Percentiles rank a stretch among this genome's conserved stretches.
Evolutionary conservation across 1,140 invertebrate genomes (phyloP).

Genomic region (Parasteatoda tepidariorum): DNA sequence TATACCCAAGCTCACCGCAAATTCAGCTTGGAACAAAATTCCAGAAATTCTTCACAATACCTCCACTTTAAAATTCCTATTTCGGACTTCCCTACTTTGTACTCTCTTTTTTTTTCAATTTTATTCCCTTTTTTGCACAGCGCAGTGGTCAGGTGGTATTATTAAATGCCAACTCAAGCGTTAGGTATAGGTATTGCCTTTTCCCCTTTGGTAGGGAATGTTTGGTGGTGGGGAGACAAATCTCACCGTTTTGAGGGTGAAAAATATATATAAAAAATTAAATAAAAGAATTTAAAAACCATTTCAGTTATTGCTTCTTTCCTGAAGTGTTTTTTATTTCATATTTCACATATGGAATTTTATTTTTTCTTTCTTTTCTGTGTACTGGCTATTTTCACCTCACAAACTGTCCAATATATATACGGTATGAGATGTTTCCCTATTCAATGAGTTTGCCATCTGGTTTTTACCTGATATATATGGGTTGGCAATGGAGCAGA

Average conservation of each 20-base stretch:
- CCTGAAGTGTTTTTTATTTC: not conserved
- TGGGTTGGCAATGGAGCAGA: not conserved
- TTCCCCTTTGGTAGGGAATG: too few species aligned
- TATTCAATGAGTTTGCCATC: constrained; percentile 56
- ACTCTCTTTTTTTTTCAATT: constrained; percentile 39
- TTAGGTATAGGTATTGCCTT: constrained; percentile 27
- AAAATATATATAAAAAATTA: constrained; percentile 44
- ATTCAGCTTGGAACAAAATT: constrained; percentile 39
- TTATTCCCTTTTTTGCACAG: constrained; percentile 27
- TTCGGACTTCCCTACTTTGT: constrained; percentile 31
- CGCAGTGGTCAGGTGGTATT: constrained; percentile 54
- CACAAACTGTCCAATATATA: constrained; percentile 58
- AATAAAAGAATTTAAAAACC: constrained; percentile 38
- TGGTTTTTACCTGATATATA: constrained; percentile 45
- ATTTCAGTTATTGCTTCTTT: constrained; percentile 26
- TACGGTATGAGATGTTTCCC: constrained; percentile 32
- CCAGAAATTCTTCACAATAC: constrained; percentile 47
- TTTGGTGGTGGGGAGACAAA: constrained; percentile 23
- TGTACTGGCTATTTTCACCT: constrained; percentile 35
- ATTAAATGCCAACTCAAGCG: constrained; percentile 59
- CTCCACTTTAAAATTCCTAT: constrained; percentile 58
- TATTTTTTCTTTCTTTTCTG: not conserved
- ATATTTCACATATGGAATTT: not conserved
- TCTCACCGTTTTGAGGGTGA: constrained; percentile 43
- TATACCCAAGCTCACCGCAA: not conserved